A percentile compares a stretch with the other conserved stretches of the same genome.
Conservation (phyloP, 1,140 invertebrate species). For the Bradysia coprophila region DNA sequence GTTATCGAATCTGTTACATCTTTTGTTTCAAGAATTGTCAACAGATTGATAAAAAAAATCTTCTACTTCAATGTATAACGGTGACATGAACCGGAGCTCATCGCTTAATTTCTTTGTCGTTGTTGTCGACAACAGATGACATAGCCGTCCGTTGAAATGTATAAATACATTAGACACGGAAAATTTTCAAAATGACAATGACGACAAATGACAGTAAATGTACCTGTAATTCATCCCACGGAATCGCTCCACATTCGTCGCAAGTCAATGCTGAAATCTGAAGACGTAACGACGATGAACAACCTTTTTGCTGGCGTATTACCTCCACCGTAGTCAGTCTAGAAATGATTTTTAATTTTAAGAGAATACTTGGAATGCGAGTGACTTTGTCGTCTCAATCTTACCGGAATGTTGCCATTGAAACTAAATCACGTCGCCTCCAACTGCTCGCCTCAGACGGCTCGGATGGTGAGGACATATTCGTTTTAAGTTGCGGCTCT, state of each 20-base stretch:
- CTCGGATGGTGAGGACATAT: constrained; percentile 51
- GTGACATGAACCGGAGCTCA: too few species aligned
- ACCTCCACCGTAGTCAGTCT: constrained; percentile 64
- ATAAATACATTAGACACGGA: too few species aligned
- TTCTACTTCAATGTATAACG: too few species aligned
- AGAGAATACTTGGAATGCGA: background rate
- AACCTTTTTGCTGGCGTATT: constrained; percentile 57
- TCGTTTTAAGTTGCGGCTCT: constrained; percentile 39
- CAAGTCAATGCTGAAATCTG: constrained; percentile 56
- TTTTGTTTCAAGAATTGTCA: too few species aligned
- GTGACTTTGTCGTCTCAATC: background rate
- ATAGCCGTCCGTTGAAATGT: too few species aligned
- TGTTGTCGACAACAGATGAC: too few species aligned
- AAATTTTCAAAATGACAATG: too few species aligned
- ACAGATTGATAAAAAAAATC: too few species aligned
- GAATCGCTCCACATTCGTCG: constrained; percentile 71
- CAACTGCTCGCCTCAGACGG: constrained; percentile 61
- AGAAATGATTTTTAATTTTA: background rate
- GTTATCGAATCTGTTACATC: too few species aligned
- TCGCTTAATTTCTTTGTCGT: too few species aligned
- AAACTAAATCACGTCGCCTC: constrained; percentile 54
- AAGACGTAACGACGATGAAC: constrained; percentile 50
- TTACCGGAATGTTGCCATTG: constrained; percentile 25
- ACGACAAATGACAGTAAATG: too few species aligned
- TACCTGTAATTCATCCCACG: constrained; percentile 89